These are phyloP conservation scores for Paratilapia polleni DNA, from an alignment of 2,113 vertebrate genomes.

Conservation along the genomic window DNA sequence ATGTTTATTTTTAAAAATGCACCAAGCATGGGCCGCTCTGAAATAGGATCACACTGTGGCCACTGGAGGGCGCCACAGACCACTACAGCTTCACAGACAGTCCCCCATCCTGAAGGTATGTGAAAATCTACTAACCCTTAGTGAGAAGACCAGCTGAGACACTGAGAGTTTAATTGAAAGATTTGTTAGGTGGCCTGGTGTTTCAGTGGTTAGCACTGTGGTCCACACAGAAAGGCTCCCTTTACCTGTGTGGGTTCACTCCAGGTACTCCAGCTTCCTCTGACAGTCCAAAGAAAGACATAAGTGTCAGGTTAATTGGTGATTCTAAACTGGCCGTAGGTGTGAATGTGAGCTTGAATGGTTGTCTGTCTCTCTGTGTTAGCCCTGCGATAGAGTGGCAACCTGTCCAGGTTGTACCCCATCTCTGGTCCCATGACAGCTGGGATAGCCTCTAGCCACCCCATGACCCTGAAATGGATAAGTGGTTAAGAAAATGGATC, in stretches of 20 bases:
- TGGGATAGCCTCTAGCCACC: not conserved
- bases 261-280: not conserved
- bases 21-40: not conserved
- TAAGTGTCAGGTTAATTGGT: not conserved
- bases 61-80: slow-evolving; percentile 59
- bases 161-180: slow-evolving; percentile 5
- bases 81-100: not conserved
- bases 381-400: not conserved
- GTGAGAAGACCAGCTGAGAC: slow-evolving; percentile 10
- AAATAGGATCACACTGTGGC: not conserved
- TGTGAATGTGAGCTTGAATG: not conserved
- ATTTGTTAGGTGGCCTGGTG: not conserved
- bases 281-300: not conserved
- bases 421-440: not conserved
- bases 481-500: not conserved
- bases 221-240: not conserved
- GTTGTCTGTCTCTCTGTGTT: not conserved
- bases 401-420: not conserved
- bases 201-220: not conserved
- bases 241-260: not conserved
- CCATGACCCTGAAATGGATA: not conserved
- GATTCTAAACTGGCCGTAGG: not conserved
- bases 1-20: not conserved
- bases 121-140: not conserved
- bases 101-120: not conserved